Base-by-base conservation (phyloP, 2,113 vertebrate species). In the Gnathonemus longibarbis region DNA sequence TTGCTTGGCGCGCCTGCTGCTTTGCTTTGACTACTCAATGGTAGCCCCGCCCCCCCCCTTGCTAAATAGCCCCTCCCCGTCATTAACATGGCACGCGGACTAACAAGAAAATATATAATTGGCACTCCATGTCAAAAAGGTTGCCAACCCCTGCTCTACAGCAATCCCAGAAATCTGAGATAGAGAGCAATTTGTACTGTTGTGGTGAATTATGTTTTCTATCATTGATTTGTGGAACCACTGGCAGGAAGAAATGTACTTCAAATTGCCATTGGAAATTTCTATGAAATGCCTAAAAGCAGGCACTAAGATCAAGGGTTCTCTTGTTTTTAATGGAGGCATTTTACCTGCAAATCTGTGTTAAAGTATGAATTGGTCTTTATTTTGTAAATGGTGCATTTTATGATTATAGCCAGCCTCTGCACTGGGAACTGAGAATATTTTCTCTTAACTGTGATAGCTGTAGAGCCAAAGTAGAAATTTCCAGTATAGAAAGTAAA, bases 381-480 rank as follows among this genome's bases (percentile, higher is more conserved):
- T 84, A 90, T 84, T 91, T 84, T 35, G 49, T 88, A 74, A 80
- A 84, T 53, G 62, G 39, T 39, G 87, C 50, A 90, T 90, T 92
- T 92, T 88, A 90, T 88, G 74, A 88, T 66, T 88, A 56, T 88
- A n/a, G 53, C 21, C 91, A 92, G 92, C 93, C 91, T 90, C 31
- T 35, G 24, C 74, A 52, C 91, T 95, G 92, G 93, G 92, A 93
- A 92, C 91, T 86, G 92, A 91, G 91, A 84, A 53, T 53, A 89
- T 90, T 90, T 92, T 83, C 92, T 94, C 93, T 94, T 90, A 92
- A 89, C 86, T 87, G 93, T 89, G 83, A 89, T 89, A 87, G 92
- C 93, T 94, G 92, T 92, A 93, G 93, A 94, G 91, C 92, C 90
- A 91, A 9, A 24, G 21, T 58, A 58, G 56, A n/a, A 58, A n/a